A percentile compares a stretch with the other conserved stretches of the same genome.
These are phyloP conservation scores for Talpa occidentalis DNA, from an alignment of 2,113 vertebrate genomes.

Conservation along the genomic window DNA sequence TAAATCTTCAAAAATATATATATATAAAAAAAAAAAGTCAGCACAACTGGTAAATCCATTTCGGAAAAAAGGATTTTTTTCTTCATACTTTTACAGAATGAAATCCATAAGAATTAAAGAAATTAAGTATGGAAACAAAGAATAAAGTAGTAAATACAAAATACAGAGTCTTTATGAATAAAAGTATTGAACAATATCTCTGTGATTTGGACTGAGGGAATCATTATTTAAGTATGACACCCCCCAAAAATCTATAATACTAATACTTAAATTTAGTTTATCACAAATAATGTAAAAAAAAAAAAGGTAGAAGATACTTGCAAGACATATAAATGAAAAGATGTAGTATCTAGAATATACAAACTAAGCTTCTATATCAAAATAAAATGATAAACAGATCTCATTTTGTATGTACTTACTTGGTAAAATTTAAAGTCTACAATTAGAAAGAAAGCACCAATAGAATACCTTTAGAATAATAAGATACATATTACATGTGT, in stretches of 20 bases:
- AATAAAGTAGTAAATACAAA: not conserved
- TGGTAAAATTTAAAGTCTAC: not conserved
- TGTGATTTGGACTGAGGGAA: not conserved
- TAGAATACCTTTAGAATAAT: too few relatives aligned
- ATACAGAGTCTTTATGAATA: not conserved
- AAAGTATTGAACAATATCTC: not conserved
- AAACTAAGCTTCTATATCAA: not conserved
- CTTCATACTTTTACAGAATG: not conserved
- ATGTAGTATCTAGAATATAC: not conserved
- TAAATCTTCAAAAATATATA: too few relatives aligned
- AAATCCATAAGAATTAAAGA: not conserved
- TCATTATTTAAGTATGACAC: not conserved
- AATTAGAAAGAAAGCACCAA: not conserved
- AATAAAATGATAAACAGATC: constrained; percentile 16
- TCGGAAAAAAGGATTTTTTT: not conserved
- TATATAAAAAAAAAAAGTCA: not conserved
- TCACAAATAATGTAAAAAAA: not conserved
- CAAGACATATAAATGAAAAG: not conserved
- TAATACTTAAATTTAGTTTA: not conserved
- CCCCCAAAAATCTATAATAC: not conserved
- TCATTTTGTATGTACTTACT: not conserved
- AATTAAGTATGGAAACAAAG: not conserved
- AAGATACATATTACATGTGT: not conserved
- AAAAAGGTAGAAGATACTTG: not conserved
- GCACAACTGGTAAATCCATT: not conserved